Evolutionary conservation across 1,140 invertebrate species (phyloP).

Genomic region (Drosophila rufa): DNA sequence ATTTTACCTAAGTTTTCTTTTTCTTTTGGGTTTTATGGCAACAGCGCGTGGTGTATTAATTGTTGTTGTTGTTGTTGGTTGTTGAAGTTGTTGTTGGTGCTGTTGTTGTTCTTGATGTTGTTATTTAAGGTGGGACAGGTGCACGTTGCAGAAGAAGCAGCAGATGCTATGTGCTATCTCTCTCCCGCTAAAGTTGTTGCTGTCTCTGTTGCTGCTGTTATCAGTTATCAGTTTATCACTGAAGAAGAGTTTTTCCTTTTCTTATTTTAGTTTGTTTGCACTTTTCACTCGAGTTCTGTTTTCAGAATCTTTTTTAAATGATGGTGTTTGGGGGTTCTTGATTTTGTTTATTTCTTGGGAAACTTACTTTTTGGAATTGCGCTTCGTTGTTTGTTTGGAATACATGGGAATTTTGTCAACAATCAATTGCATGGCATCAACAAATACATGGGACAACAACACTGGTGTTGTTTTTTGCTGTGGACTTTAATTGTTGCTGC

Average conservation of each 20-base stretch:
- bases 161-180: constrained; percentile 53
- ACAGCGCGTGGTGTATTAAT: constrained; percentile 57
- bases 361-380: constrained; percentile 85
- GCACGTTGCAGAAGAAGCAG: too few relatives aligned
- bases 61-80: constrained; percentile 49
- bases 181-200: constrained; percentile 27
- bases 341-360: constrained; percentile 11
- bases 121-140: constrained; percentile 48
- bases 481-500: constrained; percentile 33
- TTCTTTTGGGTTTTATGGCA: constrained; percentile 65
- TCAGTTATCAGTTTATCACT: constrained; percentile 45
- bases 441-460: constrained; percentile 75
- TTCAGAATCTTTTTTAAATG: constrained; percentile 1
- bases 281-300: constrained; percentile 34
- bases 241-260: constrained; percentile 16
- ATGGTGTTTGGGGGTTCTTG: constrained; percentile 17
- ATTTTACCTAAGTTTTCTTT: constrained; percentile 83
- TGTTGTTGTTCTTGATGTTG: constrained; percentile 38
- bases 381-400: constrained; percentile 85
- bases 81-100: constrained; percentile 22
- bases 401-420: constrained; percentile 85
- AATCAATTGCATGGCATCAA: constrained; percentile 85
- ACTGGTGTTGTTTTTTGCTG: constrained; percentile 50
- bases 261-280: constrained; percentile 18
- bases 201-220: constrained; percentile 45